Conservation (phyloP, 2,888 invertebrate genomes). For the Syritta pipiens region DNA sequence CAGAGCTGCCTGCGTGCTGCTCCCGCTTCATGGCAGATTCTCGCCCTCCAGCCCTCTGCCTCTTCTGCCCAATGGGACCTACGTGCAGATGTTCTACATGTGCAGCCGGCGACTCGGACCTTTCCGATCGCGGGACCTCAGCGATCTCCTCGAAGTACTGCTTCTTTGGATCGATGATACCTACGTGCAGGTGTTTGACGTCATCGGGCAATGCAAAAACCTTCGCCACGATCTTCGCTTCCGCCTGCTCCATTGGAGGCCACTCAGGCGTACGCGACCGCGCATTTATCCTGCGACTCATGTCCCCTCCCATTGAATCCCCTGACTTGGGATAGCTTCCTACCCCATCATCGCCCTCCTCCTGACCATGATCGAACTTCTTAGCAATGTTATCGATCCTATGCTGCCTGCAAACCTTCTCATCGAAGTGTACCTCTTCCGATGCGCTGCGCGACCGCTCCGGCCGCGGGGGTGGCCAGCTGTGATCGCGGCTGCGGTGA, state of each 20-base stretch:
- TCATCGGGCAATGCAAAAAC: slow-evolving; percentile 65
- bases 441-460: slow-evolving; percentile 71
- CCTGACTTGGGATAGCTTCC: background rate
- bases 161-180: slow-evolving; percentile 75
- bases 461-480: slow-evolving; percentile 76
- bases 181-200: slow-evolving; percentile 72
- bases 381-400: slow-evolving; percentile 75
- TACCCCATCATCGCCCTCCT: background rate
- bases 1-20: slow-evolving; percentile 28
- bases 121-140: too few relatives aligned
- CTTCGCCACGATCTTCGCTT: slow-evolving; percentile 20
- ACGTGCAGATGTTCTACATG: slow-evolving; percentile 71
- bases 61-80: slow-evolving; percentile 75
- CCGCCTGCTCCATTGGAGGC: slow-evolving; percentile 30
- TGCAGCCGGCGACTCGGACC: too few relatives aligned
- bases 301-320: slow-evolving; percentile 3
- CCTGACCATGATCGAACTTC: slow-evolving; percentile 73
- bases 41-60: slow-evolving; percentile 73
- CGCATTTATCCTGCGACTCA: slow-evolving; percentile 10
- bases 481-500: slow-evolving; percentile 75
- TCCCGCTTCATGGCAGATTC: slow-evolving; percentile 22
- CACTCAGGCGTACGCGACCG: slow-evolving; percentile 55
- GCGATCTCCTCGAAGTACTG: slow-evolving; percentile 76
- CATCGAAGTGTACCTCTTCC: slow-evolving; percentile 73
- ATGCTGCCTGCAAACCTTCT: slow-evolving; percentile 73